A percentile compares a stretch with the other conserved stretches of the same genome.
Evolutionary conservation across 2,797 vertebrate genomes (phyloP).

Genomic region (Enteromius thamalakanensis): DNA sequence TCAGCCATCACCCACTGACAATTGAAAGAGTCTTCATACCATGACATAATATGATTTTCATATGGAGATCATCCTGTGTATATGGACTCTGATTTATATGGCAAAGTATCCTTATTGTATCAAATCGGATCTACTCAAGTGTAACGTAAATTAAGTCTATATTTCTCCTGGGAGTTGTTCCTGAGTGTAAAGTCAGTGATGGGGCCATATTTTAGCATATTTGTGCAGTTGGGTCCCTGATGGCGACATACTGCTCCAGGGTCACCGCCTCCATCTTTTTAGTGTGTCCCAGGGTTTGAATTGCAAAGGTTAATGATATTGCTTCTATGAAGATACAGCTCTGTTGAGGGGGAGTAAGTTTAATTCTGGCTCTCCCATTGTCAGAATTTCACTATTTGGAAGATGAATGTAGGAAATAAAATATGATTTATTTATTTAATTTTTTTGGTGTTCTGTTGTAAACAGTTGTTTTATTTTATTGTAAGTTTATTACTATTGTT

Average conservation of each 20-base stretch:
- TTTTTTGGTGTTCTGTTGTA: conserved; percentile 13
- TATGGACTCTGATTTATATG: conserved; percentile 67
- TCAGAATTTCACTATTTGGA: conserved; percentile 76
- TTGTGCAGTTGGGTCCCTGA: conserved; percentile 74
- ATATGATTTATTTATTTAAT: not conserved
- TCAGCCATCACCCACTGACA: conserved; percentile 36
- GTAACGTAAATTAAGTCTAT: conserved; percentile 88
- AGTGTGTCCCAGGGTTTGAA: conserved; percentile 85
- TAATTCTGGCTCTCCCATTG: conserved; percentile 78
- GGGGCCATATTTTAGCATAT: conserved; percentile 83
- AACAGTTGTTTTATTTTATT: conserved; percentile 13
- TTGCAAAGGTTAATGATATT: conserved; percentile 99
- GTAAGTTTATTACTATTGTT: no score
- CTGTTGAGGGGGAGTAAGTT: conserved; percentile 68
- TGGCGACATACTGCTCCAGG: conserved; percentile 91
- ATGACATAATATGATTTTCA: conserved; percentile 43
- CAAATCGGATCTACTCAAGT: conserved; percentile 79
- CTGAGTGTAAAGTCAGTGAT: conserved; percentile 78
- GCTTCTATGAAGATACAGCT: conserved; percentile 79
- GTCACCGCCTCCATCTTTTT: conserved; percentile 89
- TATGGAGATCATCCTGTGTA: conserved; percentile 48
- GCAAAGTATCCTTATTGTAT: conserved; percentile 78
- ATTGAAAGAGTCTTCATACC: conserved; percentile 26
- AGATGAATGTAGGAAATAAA: conserved; percentile 68
- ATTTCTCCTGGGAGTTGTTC: conserved; percentile 86